Percentiles rank a stretch among this genome's conserved stretches.
phyloP scores from a whole-genome alignment of 2,888 invertebrate genomes.

The Ormyrus rosae region DNA sequence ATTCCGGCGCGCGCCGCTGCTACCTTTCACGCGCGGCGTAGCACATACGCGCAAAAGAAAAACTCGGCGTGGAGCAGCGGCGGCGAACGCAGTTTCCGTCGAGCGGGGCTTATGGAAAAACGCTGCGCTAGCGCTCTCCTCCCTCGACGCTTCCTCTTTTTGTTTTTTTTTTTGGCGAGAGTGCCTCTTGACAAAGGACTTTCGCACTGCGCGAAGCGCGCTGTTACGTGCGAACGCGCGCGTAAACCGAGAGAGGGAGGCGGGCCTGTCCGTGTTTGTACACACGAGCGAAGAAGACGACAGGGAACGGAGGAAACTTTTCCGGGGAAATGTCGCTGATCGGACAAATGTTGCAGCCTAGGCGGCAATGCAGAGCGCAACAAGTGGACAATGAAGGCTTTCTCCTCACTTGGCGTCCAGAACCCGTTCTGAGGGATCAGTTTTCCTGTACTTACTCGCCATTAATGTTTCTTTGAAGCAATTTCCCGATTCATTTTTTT shows the following conservation, averaged over 20 bases:
- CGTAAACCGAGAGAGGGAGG: background rate
- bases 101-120: too few species aligned
- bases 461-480: constrained; percentile 1
- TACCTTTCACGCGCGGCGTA: background rate
- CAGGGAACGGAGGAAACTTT: too few species aligned
- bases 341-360: constrained; percentile 52
- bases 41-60: too few species aligned
- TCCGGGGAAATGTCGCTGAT: constrained; percentile 28
- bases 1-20: background rate
- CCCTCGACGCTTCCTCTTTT: too few species aligned
- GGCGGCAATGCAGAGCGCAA: constrained; percentile 56
- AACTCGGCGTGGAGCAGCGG: too few species aligned
- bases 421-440: constrained; percentile 22
- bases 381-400: constrained; percentile 54
- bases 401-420: constrained; percentile 48
- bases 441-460: constrained; percentile 41
- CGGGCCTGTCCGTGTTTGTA: background rate
- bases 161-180: too few species aligned
- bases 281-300: background rate
- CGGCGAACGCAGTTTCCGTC: too few species aligned
- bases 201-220: constrained; percentile 17
- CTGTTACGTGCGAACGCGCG: constrained; percentile 13
- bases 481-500: background rate
- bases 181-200: constrained; percentile 51
- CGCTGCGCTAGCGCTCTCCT: too few species aligned